phyloP scores from a whole-genome alignment of 2,888 invertebrate genomes.

The Heliconius erato region DNA sequence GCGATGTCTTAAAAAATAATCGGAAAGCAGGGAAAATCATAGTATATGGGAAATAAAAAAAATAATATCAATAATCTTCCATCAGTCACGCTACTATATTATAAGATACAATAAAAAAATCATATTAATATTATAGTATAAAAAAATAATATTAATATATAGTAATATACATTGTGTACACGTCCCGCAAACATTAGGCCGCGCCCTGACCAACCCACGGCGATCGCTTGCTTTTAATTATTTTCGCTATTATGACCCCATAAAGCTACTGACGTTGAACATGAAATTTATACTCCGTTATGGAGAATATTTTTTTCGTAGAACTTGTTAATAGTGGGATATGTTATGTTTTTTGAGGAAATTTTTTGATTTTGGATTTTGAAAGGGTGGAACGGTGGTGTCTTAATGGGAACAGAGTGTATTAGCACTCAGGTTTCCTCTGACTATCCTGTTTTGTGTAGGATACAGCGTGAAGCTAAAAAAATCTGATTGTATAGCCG shows the following conservation, averaged over 20 bases:
- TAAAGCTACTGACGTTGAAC: slow-evolving; percentile 33
- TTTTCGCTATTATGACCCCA: slow-evolving; percentile 57
- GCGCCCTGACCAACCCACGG: slow-evolving; percentile 61
- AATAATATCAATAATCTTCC: too few relatives aligned
- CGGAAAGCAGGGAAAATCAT: too few relatives aligned
- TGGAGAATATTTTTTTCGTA: neutral
- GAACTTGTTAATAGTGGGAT: neutral
- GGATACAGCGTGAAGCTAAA: too few relatives aligned
- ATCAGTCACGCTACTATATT: too few relatives aligned
- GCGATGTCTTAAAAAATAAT: neutral
- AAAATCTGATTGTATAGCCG: too few relatives aligned
- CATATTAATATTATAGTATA: too few relatives aligned
- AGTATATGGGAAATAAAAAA: neutral
- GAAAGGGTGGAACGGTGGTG: too few relatives aligned
- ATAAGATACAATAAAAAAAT: too few relatives aligned
- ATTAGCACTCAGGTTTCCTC: too few relatives aligned
- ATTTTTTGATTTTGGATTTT: neutral
- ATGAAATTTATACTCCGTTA: slow-evolving; percentile 8
- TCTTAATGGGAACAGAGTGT: too few relatives aligned
- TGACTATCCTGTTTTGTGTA: too few relatives aligned
- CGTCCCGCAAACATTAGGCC: slow-evolving; percentile 65
- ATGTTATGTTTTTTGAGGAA: neutral
- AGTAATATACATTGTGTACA: slow-evolving; percentile 52
- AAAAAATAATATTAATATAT: too few relatives aligned
- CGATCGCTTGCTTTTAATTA: slow-evolving; percentile 61